phyloP scores from a whole-genome alignment of 2,888 invertebrate genomes.

The Trimorus sp. region DNA sequence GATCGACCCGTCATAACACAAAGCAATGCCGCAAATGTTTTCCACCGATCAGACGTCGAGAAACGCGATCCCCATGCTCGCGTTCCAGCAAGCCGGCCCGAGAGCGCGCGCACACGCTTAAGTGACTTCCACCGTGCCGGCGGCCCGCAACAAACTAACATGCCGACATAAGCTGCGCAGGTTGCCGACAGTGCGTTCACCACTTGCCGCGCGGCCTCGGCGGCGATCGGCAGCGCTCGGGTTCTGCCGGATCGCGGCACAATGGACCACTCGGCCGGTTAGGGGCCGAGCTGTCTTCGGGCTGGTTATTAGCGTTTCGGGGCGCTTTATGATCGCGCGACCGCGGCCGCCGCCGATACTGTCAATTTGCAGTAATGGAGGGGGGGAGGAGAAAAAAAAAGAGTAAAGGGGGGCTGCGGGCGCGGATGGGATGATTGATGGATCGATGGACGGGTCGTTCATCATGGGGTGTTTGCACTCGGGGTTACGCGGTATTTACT shows the following conservation, averaged over 20 bases:
- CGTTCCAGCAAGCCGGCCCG: conserved; percentile 22
- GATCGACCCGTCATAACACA: conserved; percentile 7
- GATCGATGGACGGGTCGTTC: conserved; percentile 30
- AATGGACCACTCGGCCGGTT: conserved; percentile 57
- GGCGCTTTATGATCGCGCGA: conserved; percentile 43
- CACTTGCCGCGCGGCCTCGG: conserved; percentile 52
- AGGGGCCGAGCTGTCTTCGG: conserved; percentile 52
- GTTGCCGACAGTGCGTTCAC: conserved; percentile 65
- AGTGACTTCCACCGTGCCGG: conserved; percentile 50
- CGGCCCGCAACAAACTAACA: conserved; percentile 58
- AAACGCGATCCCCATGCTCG: no score
- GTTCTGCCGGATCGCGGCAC: conserved; percentile 45
- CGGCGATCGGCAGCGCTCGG: conserved; percentile 56
- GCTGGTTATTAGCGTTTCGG: conserved; percentile 49
- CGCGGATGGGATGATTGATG: conserved; percentile 37
- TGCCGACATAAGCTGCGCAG: conserved; percentile 63
- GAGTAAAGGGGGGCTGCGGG: background rate
- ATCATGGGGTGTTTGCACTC: conserved; percentile 40
- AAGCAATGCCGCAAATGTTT: background rate
- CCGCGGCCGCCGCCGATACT: conserved; percentile 31
- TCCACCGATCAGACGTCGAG: background rate
- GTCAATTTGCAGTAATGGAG: conserved; percentile 29
- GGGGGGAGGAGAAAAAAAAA: no score
- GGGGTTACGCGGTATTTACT: conserved; percentile 35
- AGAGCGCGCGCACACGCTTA: conserved; percentile 23